phyloP scores from a whole-genome alignment of 2,113 vertebrate genomes.

The Chaetorhynchus papuensis region DNA sequence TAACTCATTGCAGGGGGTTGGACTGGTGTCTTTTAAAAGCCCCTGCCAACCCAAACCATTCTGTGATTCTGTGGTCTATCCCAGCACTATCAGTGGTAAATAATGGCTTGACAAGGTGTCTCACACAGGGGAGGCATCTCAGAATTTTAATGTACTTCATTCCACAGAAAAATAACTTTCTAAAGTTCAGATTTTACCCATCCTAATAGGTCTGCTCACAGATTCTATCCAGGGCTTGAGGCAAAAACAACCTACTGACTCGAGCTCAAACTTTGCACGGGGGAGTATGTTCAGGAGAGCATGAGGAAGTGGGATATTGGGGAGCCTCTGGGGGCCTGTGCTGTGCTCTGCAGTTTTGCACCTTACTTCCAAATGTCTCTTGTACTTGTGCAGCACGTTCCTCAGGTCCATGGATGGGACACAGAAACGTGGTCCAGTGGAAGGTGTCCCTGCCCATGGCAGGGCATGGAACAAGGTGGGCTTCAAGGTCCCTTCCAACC shows the following conservation, averaged over 20 bases:
- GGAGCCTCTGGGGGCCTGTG: not conserved
- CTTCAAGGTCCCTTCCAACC: not conserved
- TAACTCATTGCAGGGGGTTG: not conserved
- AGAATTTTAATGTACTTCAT: not conserved
- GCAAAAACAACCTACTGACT: not conserved
- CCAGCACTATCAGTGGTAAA: not conserved
- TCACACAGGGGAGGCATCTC: not conserved
- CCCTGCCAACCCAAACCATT: not conserved
- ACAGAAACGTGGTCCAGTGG: accelerated
- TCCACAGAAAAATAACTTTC: not conserved
- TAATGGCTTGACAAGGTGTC: accelerated
- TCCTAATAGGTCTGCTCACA: not conserved
- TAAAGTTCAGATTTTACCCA: not conserved
- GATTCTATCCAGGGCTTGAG: not conserved
- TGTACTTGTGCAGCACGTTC: not conserved
- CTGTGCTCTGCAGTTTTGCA: not conserved
- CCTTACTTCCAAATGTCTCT: not conserved
- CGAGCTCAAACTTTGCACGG: not conserved
- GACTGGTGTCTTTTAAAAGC: not conserved
- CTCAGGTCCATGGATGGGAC: not conserved
- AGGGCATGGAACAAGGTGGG: not conserved
- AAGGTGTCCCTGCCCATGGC: not conserved
- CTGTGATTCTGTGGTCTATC: not conserved
- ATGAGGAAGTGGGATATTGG: accelerated
- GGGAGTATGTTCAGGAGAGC: not conserved